Evolutionary conservation across 23 tunicate genomes (phyloP).

Genomic region (Aplidium turbinatum): DNA sequence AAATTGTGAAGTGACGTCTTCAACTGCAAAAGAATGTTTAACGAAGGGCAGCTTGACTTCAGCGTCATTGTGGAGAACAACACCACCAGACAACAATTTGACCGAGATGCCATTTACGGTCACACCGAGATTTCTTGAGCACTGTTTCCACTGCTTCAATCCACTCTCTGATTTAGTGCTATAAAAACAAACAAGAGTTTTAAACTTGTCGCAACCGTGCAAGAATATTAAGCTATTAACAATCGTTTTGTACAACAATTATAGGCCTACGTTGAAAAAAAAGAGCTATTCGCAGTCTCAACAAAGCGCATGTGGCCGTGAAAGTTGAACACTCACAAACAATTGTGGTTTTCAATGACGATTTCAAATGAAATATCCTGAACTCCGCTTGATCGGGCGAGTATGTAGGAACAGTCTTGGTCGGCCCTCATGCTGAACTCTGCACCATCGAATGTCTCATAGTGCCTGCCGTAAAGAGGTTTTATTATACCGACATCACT

Average conservation of each 20-base stretch:
- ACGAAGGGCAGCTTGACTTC: conserved; percentile 82
- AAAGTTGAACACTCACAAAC: conserved; percentile 58
- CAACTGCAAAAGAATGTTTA: conserved; percentile 79
- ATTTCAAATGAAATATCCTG: conserved; percentile 89
- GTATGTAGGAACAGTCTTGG: conserved; percentile 95
- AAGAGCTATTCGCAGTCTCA: neutral
- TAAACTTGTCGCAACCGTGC: too few relatives aligned
- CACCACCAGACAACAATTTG: conserved; percentile 89
- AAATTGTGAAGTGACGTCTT: conserved; percentile 82
- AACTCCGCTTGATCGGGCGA: conserved; percentile 82
- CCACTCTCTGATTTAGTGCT: conserved; percentile 58
- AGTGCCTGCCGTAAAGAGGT: too few relatives aligned
- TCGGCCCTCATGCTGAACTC: conserved; percentile 89
- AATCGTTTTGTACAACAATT: too few relatives aligned
- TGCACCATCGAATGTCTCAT: conserved; percentile 96
- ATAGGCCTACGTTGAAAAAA: too few relatives aligned
- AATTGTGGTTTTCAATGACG: conserved; percentile 91
- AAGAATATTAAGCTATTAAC: too few relatives aligned
- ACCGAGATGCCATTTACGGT: conserved; percentile 80
- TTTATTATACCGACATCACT: too few relatives aligned
- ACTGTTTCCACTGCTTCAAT: conserved; percentile 67
- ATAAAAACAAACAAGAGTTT: too few relatives aligned
- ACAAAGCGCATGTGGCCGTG: neutral
- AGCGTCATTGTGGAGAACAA: conserved; percentile 64
- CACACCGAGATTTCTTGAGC: conserved; percentile 81